Evolutionary conservation across 2,888 invertebrate species (phyloP).

Genomic region (Amblyteles armatorius): DNA sequence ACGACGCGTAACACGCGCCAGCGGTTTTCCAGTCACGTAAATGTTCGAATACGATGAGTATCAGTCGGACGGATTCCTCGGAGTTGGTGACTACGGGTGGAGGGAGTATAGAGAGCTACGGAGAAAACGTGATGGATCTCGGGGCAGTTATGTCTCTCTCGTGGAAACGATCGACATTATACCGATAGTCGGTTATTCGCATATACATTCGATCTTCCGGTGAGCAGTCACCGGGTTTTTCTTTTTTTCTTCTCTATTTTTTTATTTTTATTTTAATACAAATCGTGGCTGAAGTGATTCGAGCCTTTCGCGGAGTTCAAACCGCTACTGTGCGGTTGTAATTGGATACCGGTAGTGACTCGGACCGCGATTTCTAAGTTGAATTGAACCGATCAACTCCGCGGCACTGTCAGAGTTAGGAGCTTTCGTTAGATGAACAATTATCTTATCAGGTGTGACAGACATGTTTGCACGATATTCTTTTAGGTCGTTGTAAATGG

Average conservation of each 20-base stretch:
- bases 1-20: constrained; percentile 10
- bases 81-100: neutral
- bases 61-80: constrained; percentile 44
- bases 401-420: neutral
- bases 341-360: neutral
- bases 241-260: neutral
- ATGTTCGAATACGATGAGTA: constrained; percentile 37
- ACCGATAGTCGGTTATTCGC: neutral
- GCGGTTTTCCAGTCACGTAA: constrained; percentile 47
- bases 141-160: constrained; percentile 31
- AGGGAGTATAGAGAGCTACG: constrained; percentile 10
- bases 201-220: neutral
- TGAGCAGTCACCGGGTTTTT: constrained; percentile 19
- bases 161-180: constrained; percentile 43
- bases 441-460: neutral
- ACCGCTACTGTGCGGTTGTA: neutral
- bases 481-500: too few relatives aligned
- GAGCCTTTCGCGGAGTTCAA: neutral
- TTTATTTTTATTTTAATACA: neutral
- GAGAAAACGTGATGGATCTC: constrained; percentile 40
- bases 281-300: neutral
- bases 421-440: neutral
- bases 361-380: neutral
- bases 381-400: neutral
- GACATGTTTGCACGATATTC: neutral